A percentile compares a stretch with the other conserved stretches of the same genome.
Conservation (phyloP, 2,113 vertebrate species). For the Eonycteris spelaea region DNA sequence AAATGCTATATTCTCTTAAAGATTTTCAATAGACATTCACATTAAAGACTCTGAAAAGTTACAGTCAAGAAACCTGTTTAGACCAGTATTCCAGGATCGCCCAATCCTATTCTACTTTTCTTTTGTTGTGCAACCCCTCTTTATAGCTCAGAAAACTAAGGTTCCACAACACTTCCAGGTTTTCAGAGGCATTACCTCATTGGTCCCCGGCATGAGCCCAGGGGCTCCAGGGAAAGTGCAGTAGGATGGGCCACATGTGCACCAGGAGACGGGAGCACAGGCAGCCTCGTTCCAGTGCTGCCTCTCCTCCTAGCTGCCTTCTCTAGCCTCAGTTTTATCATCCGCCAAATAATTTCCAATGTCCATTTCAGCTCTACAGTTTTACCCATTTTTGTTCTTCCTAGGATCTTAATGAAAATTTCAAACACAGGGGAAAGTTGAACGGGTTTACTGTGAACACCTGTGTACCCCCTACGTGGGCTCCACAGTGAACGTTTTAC, state of each 20-base stretch:
- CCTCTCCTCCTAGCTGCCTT: neutral
- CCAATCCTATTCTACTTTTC: neutral
- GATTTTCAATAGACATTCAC: neutral
- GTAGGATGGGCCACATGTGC: fast-evolving
- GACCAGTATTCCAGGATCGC: too few species aligned
- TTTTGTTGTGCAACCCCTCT: neutral
- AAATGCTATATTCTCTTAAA: neutral
- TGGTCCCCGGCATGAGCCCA: neutral
- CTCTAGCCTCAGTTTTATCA: neutral
- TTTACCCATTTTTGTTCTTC: neutral
- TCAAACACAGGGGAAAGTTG: neutral
- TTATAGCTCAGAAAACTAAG: neutral
- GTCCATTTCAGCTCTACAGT: neutral
- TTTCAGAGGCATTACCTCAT: neutral
- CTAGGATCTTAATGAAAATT: neutral
- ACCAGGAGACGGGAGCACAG: neutral
- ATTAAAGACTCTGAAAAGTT: neutral
- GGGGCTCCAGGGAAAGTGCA: neutral
- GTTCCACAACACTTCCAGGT: neutral
- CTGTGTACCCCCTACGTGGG: neutral
- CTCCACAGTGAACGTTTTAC: neutral
- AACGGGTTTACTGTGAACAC: neutral
- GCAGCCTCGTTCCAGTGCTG: neutral
- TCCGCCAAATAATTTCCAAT: neutral
- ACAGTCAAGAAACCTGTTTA: neutral